These are phyloP conservation scores for Cyclargus thomasi DNA, from an alignment of 1,140 invertebrate genomes.

Conservation along the genomic window DNA sequence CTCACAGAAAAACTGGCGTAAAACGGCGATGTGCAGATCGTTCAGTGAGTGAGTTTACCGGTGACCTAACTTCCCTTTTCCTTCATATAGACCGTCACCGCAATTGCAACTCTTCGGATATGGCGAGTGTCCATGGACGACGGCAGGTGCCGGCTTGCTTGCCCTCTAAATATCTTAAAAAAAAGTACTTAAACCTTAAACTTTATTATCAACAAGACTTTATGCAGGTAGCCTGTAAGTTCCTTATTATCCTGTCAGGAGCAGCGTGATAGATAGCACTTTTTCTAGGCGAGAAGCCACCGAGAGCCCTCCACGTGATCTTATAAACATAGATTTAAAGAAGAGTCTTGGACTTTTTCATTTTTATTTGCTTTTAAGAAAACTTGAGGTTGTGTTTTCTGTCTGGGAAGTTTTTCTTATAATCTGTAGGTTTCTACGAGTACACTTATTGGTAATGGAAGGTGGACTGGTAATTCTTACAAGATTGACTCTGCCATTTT, in stretches of 20 bases:
- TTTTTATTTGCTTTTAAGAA: not conserved
- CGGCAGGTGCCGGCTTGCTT: too few species aligned
- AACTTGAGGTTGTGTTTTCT: not conserved
- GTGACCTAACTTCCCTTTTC: too few species aligned
- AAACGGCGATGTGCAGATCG: too few species aligned
- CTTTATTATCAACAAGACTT: not conserved
- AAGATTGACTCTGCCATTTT: too few species aligned
- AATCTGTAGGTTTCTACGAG: not conserved
- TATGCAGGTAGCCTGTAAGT: not conserved
- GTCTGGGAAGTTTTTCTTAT: not conserved
- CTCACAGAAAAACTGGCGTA: too few species aligned
- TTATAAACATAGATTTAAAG: constrained; percentile 4
- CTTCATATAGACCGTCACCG: too few species aligned
- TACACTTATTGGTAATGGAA: not conserved
- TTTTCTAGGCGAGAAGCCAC: constrained; percentile 2
- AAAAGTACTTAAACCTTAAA: not conserved
- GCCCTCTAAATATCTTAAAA: too few species aligned
- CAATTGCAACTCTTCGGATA: too few species aligned
- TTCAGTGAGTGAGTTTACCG: too few species aligned
- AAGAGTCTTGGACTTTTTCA: not conserved
- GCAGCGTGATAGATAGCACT: not conserved
- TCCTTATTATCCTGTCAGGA: not conserved
- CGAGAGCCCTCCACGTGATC: not conserved
- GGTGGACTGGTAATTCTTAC: not conserved
- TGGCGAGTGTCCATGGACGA: too few species aligned